phyloP scores from a whole-genome alignment of 2,113 vertebrate species.

The Baryphthengus martii region DNA sequence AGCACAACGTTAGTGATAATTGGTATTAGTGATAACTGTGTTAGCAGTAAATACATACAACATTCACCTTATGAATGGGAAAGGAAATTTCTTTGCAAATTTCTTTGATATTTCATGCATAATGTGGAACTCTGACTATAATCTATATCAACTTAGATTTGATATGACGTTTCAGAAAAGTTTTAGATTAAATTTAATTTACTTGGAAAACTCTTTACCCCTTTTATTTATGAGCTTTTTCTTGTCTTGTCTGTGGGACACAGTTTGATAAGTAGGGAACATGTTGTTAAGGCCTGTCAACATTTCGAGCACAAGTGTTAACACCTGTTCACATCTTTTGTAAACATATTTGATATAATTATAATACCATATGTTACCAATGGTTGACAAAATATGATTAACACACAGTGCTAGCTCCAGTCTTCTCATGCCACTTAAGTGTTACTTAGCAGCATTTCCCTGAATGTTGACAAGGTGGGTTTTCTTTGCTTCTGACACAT shows the following conservation, averaged over 20 bases:
- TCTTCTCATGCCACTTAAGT: background rate
- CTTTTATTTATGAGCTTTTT: background rate
- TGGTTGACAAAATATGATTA: slow-evolving; percentile 29
- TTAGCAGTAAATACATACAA: background rate
- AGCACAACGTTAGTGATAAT: background rate
- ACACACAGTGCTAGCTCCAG: background rate
- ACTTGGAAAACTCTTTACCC: background rate
- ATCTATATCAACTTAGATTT: background rate
- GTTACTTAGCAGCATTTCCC: background rate
- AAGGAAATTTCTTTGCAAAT: background rate
- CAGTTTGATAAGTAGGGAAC: background rate
- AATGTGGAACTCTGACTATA: background rate
- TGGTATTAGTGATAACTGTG: background rate
- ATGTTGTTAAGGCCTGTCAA: background rate
- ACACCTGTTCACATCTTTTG: slow-evolving; percentile 24
- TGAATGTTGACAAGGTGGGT: background rate
- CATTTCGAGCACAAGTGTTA: background rate
- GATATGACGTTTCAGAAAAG: background rate
- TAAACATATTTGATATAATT: slow-evolving; percentile 39
- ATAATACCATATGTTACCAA: slow-evolving; percentile 8
- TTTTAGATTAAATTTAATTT: background rate
- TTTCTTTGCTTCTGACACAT: background rate
- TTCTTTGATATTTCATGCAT: background rate
- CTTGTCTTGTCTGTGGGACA: background rate
- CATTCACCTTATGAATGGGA: background rate